phyloP scores from a whole-genome alignment of 2,797 vertebrate species.

The Pantherophis vulpinus region DNA sequence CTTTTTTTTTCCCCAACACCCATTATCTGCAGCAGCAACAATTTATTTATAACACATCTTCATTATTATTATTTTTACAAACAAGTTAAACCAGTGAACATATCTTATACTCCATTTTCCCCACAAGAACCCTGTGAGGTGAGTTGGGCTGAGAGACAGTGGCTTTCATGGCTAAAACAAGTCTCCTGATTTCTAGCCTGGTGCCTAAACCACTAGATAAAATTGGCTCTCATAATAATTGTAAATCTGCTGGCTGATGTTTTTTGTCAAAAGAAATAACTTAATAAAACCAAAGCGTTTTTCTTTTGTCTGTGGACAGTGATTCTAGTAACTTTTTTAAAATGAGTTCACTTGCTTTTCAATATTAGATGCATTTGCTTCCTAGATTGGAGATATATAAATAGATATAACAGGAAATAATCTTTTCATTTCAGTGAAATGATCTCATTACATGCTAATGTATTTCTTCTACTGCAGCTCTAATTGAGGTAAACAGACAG shows the following conservation, averaged over 20 bases:
- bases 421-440: neutral
- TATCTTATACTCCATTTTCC: neutral
- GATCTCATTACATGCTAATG: neutral
- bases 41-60: neutral
- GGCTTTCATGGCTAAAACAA: neutral
- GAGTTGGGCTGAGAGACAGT: neutral
- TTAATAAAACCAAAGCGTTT: neutral
- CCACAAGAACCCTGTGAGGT: neutral
- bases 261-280: neutral
- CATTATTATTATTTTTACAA: neutral
- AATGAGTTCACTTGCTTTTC: neutral
- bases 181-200: neutral
- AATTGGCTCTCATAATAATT: neutral
- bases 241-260: neutral
- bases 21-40: neutral
- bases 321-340: neutral
- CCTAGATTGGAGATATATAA: neutral
- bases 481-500: neutral
- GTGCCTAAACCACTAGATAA: neutral
- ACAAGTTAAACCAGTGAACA: neutral
- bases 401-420: neutral
- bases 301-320: neutral
- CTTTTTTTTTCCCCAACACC: too few relatives aligned
- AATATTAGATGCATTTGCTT: constrained; percentile 13
- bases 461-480: neutral